These are phyloP conservation scores for Drosophila meridiana DNA, from an alignment of 2,888 invertebrate species.

Conservation along the genomic window DNA sequence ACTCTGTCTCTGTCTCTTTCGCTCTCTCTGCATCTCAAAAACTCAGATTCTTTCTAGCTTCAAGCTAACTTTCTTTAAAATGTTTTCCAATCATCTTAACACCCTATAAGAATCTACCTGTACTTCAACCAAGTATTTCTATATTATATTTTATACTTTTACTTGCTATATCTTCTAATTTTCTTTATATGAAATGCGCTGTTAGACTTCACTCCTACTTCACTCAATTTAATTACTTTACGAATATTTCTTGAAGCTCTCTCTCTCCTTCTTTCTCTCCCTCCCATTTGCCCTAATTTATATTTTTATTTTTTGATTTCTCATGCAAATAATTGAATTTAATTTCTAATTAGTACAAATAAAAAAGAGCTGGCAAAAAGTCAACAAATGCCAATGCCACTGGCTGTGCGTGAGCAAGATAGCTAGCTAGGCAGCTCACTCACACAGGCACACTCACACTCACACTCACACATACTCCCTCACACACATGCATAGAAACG, in stretches of 20 bases:
- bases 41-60: neutral
- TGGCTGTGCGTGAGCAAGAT: constrained; percentile 9
- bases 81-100: neutral
- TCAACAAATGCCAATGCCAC: constrained; percentile 40
- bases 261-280: neutral
- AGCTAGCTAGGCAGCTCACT: neutral
- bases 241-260: neutral
- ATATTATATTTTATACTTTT: neutral
- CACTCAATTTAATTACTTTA: neutral
- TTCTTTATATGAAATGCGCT: neutral
- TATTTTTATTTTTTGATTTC: constrained; percentile 62
- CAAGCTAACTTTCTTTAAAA: too few species aligned
- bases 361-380: constrained; percentile 52
- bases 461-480: neutral
- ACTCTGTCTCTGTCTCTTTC: neutral
- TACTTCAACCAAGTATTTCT: neutral
- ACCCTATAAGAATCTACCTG: neutral
- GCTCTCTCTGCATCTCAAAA: neutral
- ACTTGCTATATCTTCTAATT: neutral
- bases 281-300: constrained; percentile 20
- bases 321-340: constrained; percentile 80
- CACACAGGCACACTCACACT: neutral
- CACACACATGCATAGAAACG: constrained; percentile 65
- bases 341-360: constrained; percentile 71
- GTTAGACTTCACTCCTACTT: neutral